These are phyloP conservation scores for Catajapyx aquilonaris DNA, from an alignment of 1,140 invertebrate genomes.

Conservation along the genomic window DNA sequence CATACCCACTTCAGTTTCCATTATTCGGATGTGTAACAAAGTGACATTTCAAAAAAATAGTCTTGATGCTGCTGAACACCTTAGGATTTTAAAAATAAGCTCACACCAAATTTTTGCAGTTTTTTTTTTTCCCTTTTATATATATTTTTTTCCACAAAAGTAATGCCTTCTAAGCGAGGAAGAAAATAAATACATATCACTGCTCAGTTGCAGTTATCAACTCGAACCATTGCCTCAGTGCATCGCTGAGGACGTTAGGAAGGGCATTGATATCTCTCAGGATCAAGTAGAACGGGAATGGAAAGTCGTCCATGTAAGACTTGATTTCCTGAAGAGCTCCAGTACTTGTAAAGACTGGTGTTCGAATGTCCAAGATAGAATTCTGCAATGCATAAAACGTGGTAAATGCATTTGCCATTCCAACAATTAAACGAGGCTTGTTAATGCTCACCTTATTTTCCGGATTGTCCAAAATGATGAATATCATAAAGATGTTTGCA, in stretches of 20 bases:
- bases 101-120: too few relatives aligned
- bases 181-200: too few relatives aligned
- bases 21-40: too few relatives aligned
- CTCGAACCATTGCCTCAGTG: slow-evolving; percentile 96
- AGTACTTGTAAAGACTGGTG: slow-evolving; percentile 39
- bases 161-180: too few relatives aligned
- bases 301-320: slow-evolving; percentile 84
- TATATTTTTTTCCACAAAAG: too few relatives aligned
- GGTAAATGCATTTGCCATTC: not conserved
- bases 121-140: too few relatives aligned
- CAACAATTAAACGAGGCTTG: not conserved
- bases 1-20: too few relatives aligned
- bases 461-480: slow-evolving; percentile 88
- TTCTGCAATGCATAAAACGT: slow-evolving; percentile 26
- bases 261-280: slow-evolving; percentile 68
- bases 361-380: slow-evolving; percentile 78
- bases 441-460: slow-evolving; percentile 46
- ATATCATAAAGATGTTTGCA: slow-evolving; percentile 75
- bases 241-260: slow-evolving; percentile 79
- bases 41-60: too few relatives aligned
- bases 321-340: slow-evolving; percentile 35
- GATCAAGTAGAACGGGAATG: slow-evolving; percentile 97
- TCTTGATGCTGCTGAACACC: too few relatives aligned
- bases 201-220: slow-evolving; percentile 50
- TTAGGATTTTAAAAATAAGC: too few relatives aligned